phyloP scores from a whole-genome alignment of 2,113 vertebrate genomes.

The Apistogramma diplotaenia region DNA sequence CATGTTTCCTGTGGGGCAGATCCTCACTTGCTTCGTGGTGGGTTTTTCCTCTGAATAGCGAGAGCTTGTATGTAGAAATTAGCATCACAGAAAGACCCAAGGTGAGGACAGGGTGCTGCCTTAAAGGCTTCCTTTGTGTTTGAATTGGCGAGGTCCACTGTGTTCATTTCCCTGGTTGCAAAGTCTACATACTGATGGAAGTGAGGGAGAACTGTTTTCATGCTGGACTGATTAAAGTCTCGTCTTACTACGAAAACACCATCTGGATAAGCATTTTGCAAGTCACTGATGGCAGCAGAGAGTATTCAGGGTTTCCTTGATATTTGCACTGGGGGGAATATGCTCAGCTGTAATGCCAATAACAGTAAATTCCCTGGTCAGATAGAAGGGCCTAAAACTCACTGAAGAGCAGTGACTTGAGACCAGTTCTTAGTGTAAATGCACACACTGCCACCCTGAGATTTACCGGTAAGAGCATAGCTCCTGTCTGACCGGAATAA shows the following conservation, averaged over 20 bases:
- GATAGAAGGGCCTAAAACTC: neutral
- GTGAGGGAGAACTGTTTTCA: neutral
- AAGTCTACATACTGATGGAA: neutral
- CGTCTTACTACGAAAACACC: neutral
- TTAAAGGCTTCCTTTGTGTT: neutral
- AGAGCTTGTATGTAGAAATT: neutral
- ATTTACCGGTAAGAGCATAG: neutral
- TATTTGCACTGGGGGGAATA: neutral
- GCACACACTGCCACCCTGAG: fast-evolving
- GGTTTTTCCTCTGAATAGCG: neutral
- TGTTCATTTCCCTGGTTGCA: neutral
- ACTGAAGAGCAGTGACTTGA: neutral
- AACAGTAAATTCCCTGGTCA: neutral
- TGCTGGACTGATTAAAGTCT: neutral
- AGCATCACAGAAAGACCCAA: neutral
- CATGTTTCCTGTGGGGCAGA: neutral
- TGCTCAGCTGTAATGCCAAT: neutral
- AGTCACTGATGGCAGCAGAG: neutral
- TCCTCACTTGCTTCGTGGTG: neutral
- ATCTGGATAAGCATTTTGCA: neutral
- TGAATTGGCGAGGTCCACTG: neutral
- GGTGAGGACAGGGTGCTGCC: neutral
- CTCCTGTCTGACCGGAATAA: neutral
- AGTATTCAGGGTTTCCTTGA: neutral
- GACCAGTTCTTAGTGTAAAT: neutral